Evolutionary conservation across 2,797 vertebrate species (phyloP).

Genomic region (Choloepus didactylus): DNA sequence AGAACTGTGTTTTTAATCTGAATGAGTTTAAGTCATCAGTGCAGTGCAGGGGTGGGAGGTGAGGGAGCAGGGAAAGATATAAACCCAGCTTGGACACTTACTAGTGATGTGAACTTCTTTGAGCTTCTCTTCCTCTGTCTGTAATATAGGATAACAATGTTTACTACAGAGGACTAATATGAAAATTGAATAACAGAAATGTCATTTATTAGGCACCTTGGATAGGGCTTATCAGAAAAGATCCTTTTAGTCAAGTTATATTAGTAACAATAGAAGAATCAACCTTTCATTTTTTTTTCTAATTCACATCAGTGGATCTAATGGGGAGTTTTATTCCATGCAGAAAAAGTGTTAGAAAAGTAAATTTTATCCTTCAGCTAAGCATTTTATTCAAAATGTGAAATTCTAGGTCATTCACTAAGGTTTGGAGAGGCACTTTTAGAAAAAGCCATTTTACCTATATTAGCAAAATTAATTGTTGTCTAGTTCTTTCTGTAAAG

Average conservation of each 20-base stretch:
- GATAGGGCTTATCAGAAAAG: background rate
- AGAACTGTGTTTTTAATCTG: background rate
- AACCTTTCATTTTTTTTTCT: background rate
- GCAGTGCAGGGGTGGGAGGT: background rate
- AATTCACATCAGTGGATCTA: background rate
- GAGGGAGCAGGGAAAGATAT: background rate
- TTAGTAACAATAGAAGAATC: constrained; percentile 1
- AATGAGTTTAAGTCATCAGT: background rate
- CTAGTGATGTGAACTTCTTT: background rate
- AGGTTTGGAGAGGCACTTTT: background rate
- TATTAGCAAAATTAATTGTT: background rate
- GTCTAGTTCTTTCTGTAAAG: background rate
- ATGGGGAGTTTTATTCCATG: background rate
- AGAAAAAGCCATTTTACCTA: background rate
- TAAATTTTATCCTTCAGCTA: background rate
- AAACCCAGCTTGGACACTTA: background rate
- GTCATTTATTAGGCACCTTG: background rate
- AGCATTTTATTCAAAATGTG: background rate
- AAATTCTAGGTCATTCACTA: background rate
- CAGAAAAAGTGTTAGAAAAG: background rate
- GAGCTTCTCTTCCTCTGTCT: background rate
- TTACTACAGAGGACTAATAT: background rate
- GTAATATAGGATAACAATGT: background rate
- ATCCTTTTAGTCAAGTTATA: background rate
- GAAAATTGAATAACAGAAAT: background rate